Evolutionary conservation across 2,113 vertebrate species (phyloP), one percentile per base, ranked within the genome.

Genomic region (Echinops telfairi): DNA sequence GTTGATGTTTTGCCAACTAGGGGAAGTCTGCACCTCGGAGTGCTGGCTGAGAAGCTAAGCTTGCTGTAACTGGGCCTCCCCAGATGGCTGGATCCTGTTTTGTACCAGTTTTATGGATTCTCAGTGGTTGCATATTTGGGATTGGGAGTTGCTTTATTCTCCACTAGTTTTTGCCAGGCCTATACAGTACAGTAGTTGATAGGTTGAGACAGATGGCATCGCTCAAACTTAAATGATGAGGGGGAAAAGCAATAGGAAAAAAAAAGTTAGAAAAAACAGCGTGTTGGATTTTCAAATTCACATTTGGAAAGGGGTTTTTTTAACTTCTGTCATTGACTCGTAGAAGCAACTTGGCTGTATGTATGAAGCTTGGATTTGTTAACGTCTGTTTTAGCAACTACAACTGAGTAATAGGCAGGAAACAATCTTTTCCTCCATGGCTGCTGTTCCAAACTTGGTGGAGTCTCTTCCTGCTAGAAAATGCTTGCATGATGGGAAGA

Each of bases 331-430:
- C 93, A 93, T 95, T 97, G 95, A 97, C 97, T 97, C 97, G 97
- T 94, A 97, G 98, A 98, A 97, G 95, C 97, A 97, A 88, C 96
- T 97, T 97, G 97, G 97, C 95, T 97, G 60, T 94, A 97, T 97
- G 60, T 94, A 97, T 95, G 97, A 97, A 95, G 97, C 94, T 94
- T 97, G 96, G 97, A 98, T 98, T 97, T 86, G 89, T 98, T 97
- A 97, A 97, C 86, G 96, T 97, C 95, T 96, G 96, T 98, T 97
- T 97, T 98, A 97, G 97, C 97, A 98, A 98, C 97, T 97, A 97
- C 93, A 98, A 97, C 97, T 98, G 98, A 98, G 97, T 97, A 98
- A 97, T 98, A 96, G 92, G 94, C 97, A 98, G 97, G 98, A 98
- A 98, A 97, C 97, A 97, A 91, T 97, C 96, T 98, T 98, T 98